Evolutionary conservation across 2,797 vertebrate species (phyloP).

Genomic region (Mallotus villosus): DNA sequence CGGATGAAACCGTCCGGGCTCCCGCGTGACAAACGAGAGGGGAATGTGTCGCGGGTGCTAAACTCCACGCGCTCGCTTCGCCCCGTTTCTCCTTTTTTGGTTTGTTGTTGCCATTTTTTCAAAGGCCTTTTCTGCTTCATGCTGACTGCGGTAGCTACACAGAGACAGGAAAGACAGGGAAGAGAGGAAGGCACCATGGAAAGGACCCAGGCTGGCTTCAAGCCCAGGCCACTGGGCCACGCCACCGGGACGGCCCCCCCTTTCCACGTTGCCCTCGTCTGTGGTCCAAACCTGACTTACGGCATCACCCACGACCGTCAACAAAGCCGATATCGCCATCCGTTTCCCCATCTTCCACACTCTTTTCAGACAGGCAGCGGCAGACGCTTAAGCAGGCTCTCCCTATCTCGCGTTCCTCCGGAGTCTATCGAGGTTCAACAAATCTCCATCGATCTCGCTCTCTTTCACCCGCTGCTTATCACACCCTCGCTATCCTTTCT

Average conservation of each 20-base stretch:
- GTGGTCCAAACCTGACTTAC: constrained; percentile 29
- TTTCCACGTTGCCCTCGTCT: constrained; percentile 43
- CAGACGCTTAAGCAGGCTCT: constrained; percentile 42
- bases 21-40: constrained; percentile 33
- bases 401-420: background rate
- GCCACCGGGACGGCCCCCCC: background rate
- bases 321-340: constrained; percentile 55
- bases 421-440: constrained; percentile 26
- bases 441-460: background rate
- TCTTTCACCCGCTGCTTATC: background rate
- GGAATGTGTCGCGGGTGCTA: constrained; percentile 24
- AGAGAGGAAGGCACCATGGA: background rate
- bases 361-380: constrained; percentile 46
- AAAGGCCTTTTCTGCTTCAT: no score
- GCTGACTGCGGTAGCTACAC: no score
- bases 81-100: no score
- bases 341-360: constrained; percentile 56
- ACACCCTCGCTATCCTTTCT: no score
- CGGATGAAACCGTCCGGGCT: constrained; percentile 9
- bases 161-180: no score
- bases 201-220: background rate
- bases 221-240: no score
- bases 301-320: constrained; percentile 15
- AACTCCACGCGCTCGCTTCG: no score
- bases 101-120: no score